These are phyloP conservation scores for Lonchura striata DNA, from an alignment of 2,113 vertebrate genomes.

Conservation along the genomic window DNA sequence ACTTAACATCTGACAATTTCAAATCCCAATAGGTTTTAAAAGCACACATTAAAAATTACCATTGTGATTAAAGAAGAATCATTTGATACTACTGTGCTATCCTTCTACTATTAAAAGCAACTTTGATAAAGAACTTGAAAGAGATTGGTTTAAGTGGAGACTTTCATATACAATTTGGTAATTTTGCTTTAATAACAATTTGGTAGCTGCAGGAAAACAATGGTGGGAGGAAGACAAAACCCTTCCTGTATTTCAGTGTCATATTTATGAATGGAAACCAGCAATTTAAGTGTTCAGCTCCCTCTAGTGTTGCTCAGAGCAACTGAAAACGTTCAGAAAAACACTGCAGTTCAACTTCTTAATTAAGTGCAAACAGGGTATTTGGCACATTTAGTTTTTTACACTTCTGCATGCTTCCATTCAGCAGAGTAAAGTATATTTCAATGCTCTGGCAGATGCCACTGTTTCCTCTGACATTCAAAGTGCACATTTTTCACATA, in stretches of 20 bases:
- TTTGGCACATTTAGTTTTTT: background rate
- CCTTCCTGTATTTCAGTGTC: background rate
- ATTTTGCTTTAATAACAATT: background rate
- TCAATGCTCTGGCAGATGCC: background rate
- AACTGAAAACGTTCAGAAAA: background rate
- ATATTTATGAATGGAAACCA: background rate
- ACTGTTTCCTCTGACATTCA: background rate
- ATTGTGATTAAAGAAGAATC: background rate
- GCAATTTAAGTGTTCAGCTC: slow-evolving; percentile 14
- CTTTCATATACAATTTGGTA: background rate
- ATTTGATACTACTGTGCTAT: background rate
- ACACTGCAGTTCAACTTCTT: background rate
- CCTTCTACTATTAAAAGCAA: background rate
- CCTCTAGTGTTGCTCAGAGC: slow-evolving; percentile 37
- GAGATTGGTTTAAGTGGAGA: background rate
- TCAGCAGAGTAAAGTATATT: background rate
- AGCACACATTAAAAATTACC: background rate
- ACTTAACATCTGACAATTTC: background rate
- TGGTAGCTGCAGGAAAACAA: background rate
- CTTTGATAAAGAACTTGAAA: background rate
- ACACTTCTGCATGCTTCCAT: background rate
- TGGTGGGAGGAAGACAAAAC: background rate
- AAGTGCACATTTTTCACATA: background rate
- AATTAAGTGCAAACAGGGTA: background rate
- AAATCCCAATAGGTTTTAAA: background rate